These are phyloP conservation scores for Parambassis ranga DNA, from an alignment of 2,797 vertebrate species.

Conservation along the genomic window DNA sequence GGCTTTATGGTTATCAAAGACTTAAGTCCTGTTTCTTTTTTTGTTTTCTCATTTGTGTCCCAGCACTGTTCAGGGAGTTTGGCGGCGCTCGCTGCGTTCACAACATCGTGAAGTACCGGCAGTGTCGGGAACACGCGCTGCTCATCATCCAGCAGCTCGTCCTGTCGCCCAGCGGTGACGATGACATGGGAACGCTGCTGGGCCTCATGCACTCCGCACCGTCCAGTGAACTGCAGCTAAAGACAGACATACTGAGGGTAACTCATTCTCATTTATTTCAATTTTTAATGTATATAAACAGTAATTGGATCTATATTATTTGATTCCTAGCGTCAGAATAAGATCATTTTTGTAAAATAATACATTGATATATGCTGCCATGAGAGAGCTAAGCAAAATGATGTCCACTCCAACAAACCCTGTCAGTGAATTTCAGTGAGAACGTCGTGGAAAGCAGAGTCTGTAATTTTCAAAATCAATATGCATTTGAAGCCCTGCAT, in stretches of 20 bases:
- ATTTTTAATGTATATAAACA: no score
- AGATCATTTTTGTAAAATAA: no score
- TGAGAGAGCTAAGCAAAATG: not conserved
- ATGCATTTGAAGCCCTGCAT: slow-evolving; percentile 15
- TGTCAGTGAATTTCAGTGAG: not conserved
- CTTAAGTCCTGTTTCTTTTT: not conserved
- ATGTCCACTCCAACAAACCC: not conserved
- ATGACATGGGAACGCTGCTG: slow-evolving; percentile 97
- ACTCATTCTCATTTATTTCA: not conserved
- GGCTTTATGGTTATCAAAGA: not conserved
- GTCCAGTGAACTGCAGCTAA: slow-evolving; percentile 91
- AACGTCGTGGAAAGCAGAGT: not conserved
- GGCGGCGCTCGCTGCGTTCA: slow-evolving; percentile 96
- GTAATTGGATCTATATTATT: no score
- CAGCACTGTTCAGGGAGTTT: slow-evolving; percentile 95
- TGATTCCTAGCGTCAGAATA: no score
- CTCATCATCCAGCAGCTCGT: slow-evolving; percentile 98
- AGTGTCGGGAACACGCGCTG: slow-evolving; percentile 94
- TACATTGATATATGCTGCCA: not conserved
- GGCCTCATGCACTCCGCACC: slow-evolving; percentile 98
- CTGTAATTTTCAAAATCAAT: slow-evolving; percentile 42
- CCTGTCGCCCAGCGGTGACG: slow-evolving; percentile 93
- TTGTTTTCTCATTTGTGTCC: not conserved
- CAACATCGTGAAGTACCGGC: slow-evolving; percentile 97
- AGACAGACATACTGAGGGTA: slow-evolving; percentile 95